Evolutionary conservation across 30 jellyfish, hydroid and myxozoan genomes (phyloP), one percentile per base, ranked within the genome.

Genomic region (Aurelia aurita complex sp. Pacific): DNA sequence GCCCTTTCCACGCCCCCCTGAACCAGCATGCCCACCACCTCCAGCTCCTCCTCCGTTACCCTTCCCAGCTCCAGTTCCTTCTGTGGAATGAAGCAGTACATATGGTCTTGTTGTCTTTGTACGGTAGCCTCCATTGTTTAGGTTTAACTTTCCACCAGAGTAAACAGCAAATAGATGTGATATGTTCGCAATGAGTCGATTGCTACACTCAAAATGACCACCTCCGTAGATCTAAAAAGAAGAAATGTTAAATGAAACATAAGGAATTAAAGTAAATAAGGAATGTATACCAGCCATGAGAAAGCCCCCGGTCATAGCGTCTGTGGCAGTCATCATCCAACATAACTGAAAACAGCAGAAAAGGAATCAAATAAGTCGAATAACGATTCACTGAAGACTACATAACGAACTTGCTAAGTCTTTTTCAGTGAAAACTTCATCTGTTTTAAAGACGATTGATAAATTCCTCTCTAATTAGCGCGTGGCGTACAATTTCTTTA

Each of bases 11-110:
- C 92, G 87, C 33, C 92, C 92, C 19, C 92, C 92, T 4, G 92
- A 71, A 5, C 92, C 92, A 33, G 92, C 92, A 61, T 83, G 92
- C 11, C 92, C 92, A 36, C 87, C 92, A 29, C 92, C 92, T 43
- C 92, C 92, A 19, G 87, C 87, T 5, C 92, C 92, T 19, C 75
- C 17, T 1, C 67, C n/a, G 51, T 53, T 83, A 4, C 87, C 92
- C 63, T 62, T 73, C 53, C 92, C 92, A 38, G 64, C 74, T 33
- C 92, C 92, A 36, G 81, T 79, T 51, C 92, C 92, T 6, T 53
- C 92, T 51, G 81, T 51, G 8, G 92, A 51, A 52, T 83, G 92
- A n/a, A 59, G 77, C 38, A 15, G 7, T 29, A 72, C 34, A 5
- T 64, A n/a, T 13, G 92, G 92, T 8, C 87, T 7, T 2, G 75